A percentile compares a stretch with the other conserved stretches of the same genome.
Conservation (phyloP, 2,797 vertebrate genomes). For the Poeciliopsis turneri region DNA sequence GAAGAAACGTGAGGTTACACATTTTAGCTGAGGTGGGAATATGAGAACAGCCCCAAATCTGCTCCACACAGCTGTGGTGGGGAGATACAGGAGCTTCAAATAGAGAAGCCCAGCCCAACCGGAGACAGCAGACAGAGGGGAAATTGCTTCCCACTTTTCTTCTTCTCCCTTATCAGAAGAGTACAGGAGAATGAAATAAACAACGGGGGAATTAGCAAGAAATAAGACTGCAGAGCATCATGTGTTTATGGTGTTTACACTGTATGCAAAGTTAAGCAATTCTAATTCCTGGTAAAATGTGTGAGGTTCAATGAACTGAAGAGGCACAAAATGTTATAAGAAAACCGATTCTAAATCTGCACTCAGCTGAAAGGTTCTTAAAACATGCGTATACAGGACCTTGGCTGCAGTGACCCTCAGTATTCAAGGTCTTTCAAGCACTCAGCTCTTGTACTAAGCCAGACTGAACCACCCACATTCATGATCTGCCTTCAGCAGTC, state of each 20-base stretch:
- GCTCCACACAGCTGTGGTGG: constrained; percentile 62
- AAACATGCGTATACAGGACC: constrained; percentile 39
- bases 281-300: constrained; percentile 14
- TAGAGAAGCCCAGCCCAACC: constrained; percentile 42
- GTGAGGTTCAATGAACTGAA: neutral
- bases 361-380: constrained; percentile 11
- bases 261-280: constrained; percentile 4
- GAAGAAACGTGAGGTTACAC: constrained; percentile 34
- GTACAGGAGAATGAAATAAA: constrained; percentile 68
- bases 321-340: constrained; percentile 3
- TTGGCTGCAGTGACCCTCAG: constrained; percentile 52
- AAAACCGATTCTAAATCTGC: constrained; percentile 5
- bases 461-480: constrained; percentile 59
- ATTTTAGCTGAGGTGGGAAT: constrained; percentile 55
- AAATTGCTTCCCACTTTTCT: constrained; percentile 29
- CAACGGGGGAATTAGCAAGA: constrained; percentile 60
- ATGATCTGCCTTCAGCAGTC: constrained; percentile 51
- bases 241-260: constrained; percentile 45
- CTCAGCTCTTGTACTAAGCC: constrained; percentile 49
- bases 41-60: constrained; percentile 52
- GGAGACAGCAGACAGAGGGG: constrained; percentile 31
- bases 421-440: constrained; percentile 65
- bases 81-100: constrained; percentile 79
- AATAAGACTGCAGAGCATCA: constrained; percentile 51
- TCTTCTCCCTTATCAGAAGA: constrained; percentile 73